Percentiles rank a stretch among this genome's conserved stretches.
Conservation (phyloP, 2,797 vertebrate genomes). For the Paedocypris micromegethes region DNA sequence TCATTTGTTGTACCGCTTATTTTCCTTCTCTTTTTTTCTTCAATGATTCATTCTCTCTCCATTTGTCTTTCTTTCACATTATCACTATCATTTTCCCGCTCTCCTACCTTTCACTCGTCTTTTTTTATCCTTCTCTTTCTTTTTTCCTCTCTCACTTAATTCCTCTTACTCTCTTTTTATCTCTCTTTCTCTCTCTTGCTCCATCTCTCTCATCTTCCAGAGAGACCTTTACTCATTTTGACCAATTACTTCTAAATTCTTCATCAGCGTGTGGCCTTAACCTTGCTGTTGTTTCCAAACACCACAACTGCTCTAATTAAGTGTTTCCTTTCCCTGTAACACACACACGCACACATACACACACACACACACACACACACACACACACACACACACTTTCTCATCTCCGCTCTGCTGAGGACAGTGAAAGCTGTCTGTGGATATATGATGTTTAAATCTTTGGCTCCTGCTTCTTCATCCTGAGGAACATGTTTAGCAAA, state of each 20-base stretch:
- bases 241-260: constrained; percentile 53
- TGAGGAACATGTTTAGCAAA: constrained; percentile 43
- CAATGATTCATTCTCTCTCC: no score
- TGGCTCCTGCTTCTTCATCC: constrained; percentile 9
- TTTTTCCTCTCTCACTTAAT: neutral
- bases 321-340: constrained; percentile 43
- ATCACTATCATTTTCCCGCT: constrained; percentile 70
- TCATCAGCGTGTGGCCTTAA: constrained; percentile 49
- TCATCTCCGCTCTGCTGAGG: constrained; percentile 23
- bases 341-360: constrained; percentile 28
- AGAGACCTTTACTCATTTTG: constrained; percentile 46
- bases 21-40: no score
- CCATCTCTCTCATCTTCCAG: constrained; percentile 23
- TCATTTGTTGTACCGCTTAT: no score
- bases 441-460: constrained; percentile 33
- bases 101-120: constrained; percentile 17
- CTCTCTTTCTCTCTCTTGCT: constrained; percentile 21
- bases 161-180: neutral
- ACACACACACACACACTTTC: constrained; percentile 34
- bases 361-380: constrained; percentile 39
- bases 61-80: no score
- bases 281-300: constrained; percentile 51
- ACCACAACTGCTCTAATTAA: constrained; percentile 51
- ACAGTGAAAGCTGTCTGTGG: constrained; percentile 24
- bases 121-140: constrained; percentile 9